These are phyloP conservation scores for Dicerorhinus sumatrensis DNA, from an alignment of 2,113 vertebrate genomes.

Conservation along the genomic window DNA sequence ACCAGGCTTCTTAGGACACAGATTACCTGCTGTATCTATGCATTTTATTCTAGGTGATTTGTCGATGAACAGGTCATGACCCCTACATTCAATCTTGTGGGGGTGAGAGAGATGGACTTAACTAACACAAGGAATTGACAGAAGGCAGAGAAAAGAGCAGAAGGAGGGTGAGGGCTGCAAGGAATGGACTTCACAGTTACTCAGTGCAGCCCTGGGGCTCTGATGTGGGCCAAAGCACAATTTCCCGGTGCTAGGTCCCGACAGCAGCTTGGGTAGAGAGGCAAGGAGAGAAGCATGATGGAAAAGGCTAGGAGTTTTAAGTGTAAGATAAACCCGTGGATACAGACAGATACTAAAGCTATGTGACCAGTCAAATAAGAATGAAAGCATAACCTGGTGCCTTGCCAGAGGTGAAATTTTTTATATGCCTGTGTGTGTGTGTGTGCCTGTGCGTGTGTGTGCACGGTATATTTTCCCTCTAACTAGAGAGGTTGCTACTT, in stretches of 20 bases:
- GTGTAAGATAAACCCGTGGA: neutral
- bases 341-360: neutral
- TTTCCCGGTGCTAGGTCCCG: neutral
- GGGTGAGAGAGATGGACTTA: neutral
- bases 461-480: neutral
- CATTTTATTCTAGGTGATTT: slow-evolving; percentile 38
- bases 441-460: neutral
- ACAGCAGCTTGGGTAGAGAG: neutral
- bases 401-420: neutral
- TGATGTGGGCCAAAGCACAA: neutral
- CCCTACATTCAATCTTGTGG: neutral
- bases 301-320: neutral
- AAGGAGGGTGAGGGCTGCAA: neutral
- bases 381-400: neutral
- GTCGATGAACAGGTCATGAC: neutral
- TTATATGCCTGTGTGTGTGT: neutral
- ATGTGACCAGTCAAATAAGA: neutral
- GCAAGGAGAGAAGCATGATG: rapidly evolving
- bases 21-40: neutral
- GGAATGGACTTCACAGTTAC: neutral
- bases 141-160: neutral
- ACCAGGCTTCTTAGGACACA: neutral
- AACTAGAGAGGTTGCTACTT: neutral
- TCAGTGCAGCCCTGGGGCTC: neutral
- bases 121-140: neutral